Base-by-base conservation (phyloP, 2,888 invertebrate species). In the Smittia sp. region DNA sequence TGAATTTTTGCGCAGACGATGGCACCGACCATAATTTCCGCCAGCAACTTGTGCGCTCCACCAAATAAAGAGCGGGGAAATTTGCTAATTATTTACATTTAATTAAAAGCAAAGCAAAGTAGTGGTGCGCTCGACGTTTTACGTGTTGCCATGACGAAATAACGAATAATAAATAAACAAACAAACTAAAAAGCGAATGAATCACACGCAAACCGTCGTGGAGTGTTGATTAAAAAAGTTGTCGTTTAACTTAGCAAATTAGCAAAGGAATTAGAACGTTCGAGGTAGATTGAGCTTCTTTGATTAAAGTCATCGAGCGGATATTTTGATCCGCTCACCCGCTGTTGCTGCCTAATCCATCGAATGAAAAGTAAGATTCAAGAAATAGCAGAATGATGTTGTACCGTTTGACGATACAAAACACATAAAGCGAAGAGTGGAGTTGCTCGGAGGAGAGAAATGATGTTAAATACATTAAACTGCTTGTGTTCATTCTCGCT, bases 361-460 rank as follows among this genome's bases (percentile, higher is more conserved):
- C 15, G 46, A 27, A 52, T 54, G 69, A 68, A 68, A 46, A 68
- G 68, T 68, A 68, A 68, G n/a, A 15, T n/a, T 38, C 13, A 67
- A 18, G 15, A 65, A 25, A 63, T 15, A 63, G 65, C 13, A 38
- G 67, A 67, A 69, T 69, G 69, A 69, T 54, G 69, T 58, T 69
- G 69, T 69, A 69, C 69, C 69, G 69, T 69, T 69, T 69, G 69
- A 69, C 52, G 27, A 69, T 54, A 46, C 68, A 66, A 66, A 66
- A 41, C 68, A 68, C 46, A 54, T 54, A 69, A 54, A 67, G 24
- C 41, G 20, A 67, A n/a, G 46, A 46, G 22, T 9, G 46, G 22
- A 41, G 22, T 41, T 20, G 32, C 3, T 20, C 2, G 20, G 18
- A 20, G 38, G 27, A 65, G 18, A 66, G 22, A 67, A 67, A 41